Evolutionary conservation across 2,888 invertebrate genomes (phyloP).

Genomic region (Leptothorax acervorum): DNA sequence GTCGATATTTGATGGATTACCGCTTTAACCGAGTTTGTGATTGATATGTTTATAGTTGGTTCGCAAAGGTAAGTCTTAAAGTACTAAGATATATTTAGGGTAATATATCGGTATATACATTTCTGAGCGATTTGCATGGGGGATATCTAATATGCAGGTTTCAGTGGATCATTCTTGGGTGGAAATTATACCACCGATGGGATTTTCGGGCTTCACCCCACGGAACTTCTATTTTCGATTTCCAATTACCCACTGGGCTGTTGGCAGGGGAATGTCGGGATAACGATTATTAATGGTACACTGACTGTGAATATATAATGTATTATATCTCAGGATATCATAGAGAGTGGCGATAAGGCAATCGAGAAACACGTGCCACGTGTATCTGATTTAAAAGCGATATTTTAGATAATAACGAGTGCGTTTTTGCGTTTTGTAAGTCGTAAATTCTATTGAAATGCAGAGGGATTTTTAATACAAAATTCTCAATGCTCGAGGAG

Average conservation of each 20-base stretch:
- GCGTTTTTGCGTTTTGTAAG: slow-evolving; percentile 22
- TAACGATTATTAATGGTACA: slow-evolving; percentile 72
- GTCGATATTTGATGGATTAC: slow-evolving; percentile 34
- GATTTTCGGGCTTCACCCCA: slow-evolving; percentile 53
- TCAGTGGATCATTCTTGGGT: slow-evolving; percentile 26
- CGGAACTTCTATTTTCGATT: slow-evolving; percentile 56
- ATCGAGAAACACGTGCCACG: slow-evolving; percentile 59
- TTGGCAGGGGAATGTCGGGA: slow-evolving; percentile 52
- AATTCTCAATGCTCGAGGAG: slow-evolving; percentile 3
- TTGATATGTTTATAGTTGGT: slow-evolving; percentile 40
- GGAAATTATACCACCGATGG: slow-evolving; percentile 49
- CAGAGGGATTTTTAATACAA: not conserved
- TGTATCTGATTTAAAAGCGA: slow-evolving; percentile 39
- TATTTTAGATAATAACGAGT: slow-evolving; percentile 56
- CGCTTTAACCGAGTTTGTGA: slow-evolving; percentile 33
- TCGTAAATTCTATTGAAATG: not conserved
- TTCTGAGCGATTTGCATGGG: slow-evolving; percentile 14
- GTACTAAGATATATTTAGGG: slow-evolving; percentile 19
- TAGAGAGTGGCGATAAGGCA: slow-evolving; percentile 4
- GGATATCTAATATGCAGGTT: slow-evolving; percentile 7
- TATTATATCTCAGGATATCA: slow-evolving; percentile 10
- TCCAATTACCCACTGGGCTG: slow-evolving; percentile 60
- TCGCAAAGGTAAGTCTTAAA: slow-evolving; percentile 13
- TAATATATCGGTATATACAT: slow-evolving; percentile 24
- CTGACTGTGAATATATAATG: slow-evolving; percentile 60